Conservation (phyloP, 1,140 invertebrate species). For the Sminthurides bifidus region DNA sequence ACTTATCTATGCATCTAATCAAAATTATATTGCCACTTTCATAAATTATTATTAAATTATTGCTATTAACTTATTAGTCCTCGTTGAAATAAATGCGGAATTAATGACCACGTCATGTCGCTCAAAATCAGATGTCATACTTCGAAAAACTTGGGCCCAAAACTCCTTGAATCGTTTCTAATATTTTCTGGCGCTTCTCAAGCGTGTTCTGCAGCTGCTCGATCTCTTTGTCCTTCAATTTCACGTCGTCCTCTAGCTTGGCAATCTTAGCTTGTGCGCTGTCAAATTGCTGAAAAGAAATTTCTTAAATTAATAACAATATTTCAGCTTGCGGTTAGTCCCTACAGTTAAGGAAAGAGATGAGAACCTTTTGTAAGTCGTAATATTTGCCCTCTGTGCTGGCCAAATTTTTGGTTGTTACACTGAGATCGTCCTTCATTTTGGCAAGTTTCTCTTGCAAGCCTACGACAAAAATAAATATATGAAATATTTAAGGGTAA, state of each 20-base stretch:
- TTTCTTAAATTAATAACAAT: neutral
- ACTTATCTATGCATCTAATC: neutral
- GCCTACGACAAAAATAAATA: too few species aligned
- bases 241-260: constrained; percentile 5
- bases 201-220: neutral
- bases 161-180: constrained; percentile 10
- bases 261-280: neutral
- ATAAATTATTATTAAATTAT: neutral
- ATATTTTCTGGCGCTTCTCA: neutral
- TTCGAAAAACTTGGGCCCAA: constrained; percentile 2
- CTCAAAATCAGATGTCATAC: neutral
- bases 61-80: too few species aligned
- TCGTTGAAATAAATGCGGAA: too few species aligned
- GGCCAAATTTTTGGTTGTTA: too few species aligned
- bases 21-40: neutral
- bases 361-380: too few species aligned
- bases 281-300: constrained; percentile 2
- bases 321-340: too few species aligned
- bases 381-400: too few species aligned
- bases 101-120: too few species aligned
- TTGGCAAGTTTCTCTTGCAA: too few species aligned
- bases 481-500: too few species aligned
- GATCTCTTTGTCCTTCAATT: neutral
- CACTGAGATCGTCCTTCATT: too few species aligned
- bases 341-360: too few species aligned